Evolutionary conservation across 2,888 invertebrate genomes (phyloP).

Genomic region (Salticus scenicus): DNA sequence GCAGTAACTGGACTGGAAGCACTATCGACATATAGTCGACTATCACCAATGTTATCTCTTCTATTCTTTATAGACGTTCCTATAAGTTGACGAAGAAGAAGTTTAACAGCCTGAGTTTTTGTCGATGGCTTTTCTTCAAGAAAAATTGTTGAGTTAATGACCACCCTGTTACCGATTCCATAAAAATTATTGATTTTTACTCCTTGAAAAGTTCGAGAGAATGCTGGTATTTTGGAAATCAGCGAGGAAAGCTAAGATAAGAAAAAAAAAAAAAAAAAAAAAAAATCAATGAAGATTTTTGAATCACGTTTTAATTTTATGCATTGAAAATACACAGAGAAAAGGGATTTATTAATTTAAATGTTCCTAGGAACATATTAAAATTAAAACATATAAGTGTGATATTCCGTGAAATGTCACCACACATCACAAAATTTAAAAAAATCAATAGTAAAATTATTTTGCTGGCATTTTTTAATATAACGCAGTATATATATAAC

Average conservation of each 20-base stretch:
- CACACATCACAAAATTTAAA: too few species aligned
- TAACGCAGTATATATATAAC: too few species aligned
- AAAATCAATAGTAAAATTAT: too few species aligned
- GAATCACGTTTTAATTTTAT: too few species aligned
- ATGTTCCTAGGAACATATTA: too few species aligned
- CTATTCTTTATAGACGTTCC: conserved; percentile 87
- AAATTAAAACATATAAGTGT: too few species aligned
- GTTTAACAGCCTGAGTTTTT: conserved; percentile 81
- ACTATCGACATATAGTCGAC: conserved; percentile 88
- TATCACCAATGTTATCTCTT: conserved; percentile 91
- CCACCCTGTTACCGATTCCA: conserved; percentile 82
- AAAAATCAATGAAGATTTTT: too few species aligned
- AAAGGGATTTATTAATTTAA: too few species aligned
- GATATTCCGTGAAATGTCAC: too few species aligned
- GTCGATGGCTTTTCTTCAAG: conserved; percentile 85
- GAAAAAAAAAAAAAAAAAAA: conserved; percentile 17
- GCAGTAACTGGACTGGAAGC: conserved; percentile 87
- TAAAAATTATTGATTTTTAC: conserved; percentile 87
- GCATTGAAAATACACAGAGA: too few species aligned
- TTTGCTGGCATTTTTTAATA: too few species aligned
- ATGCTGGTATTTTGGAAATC: conserved; percentile 90
- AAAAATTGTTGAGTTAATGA: conserved; percentile 86
- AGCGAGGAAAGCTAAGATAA: conserved; percentile 87
- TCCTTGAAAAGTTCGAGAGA: conserved; percentile 89
- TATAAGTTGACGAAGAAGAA: conserved; percentile 88